A percentile compares a stretch with the other conserved stretches of the same genome.
Evolutionary conservation across 2,113 vertebrate species (phyloP).

Genomic region (Orthochromis malagaraziensis): DNA sequence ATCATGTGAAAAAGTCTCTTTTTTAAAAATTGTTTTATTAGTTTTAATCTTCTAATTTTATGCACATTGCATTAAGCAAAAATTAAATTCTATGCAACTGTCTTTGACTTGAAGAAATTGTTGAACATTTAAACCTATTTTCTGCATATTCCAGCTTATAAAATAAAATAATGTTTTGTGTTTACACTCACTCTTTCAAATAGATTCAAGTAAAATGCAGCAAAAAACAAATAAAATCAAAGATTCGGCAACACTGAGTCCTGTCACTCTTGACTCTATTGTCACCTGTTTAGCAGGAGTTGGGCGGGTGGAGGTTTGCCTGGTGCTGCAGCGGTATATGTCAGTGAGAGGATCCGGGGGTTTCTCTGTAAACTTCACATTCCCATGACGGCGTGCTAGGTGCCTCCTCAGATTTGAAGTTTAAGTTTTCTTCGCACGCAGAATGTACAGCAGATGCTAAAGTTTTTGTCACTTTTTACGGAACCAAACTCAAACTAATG

Average conservation of each 20-base stretch:
- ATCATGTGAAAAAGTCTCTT: accelerated
- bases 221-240: not conserved
- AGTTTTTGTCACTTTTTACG: accelerated
- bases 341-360: accelerated
- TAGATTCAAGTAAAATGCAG: accelerated
- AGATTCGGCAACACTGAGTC: not conserved
- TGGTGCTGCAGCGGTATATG: not conserved
- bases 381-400: accelerated
- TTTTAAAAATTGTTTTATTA: accelerated
- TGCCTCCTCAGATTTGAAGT: accelerated
- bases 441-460: not conserved
- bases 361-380: not conserved
- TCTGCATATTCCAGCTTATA: accelerated
- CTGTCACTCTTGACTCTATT: not conserved
- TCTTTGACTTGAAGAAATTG: not conserved
- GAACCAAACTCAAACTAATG: not conserved
- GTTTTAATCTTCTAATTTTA: not conserved
- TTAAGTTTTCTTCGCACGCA: accelerated
- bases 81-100: accelerated
- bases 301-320: accelerated
- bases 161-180: not conserved
- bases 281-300: not conserved
- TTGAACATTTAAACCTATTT: not conserved
- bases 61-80: not conserved
- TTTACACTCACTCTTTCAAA: not conserved